Evolutionary conservation across 1,140 invertebrate genomes (phyloP).

Genomic region (Atta texana): DNA sequence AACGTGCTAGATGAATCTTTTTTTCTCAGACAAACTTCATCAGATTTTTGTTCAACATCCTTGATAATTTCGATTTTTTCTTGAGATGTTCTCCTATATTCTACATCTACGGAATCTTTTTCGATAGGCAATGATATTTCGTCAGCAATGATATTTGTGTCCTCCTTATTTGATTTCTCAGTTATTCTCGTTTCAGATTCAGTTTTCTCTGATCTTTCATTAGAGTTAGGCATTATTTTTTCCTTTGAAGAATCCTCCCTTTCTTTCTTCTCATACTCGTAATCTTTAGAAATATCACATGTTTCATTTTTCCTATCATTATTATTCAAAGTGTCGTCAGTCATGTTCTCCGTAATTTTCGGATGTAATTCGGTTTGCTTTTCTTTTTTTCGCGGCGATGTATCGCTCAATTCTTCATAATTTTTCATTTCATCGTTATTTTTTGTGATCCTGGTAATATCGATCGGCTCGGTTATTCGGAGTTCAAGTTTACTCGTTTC

Average conservation of each 20-base stretch:
- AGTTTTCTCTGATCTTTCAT: background rate
- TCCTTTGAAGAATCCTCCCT: background rate
- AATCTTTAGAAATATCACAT: background rate
- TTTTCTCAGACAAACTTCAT: conserved; percentile 58
- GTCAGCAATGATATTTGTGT: background rate
- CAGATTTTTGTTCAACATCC: conserved; percentile 59
- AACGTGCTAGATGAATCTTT: conserved; percentile 64
- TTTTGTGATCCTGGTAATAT: conserved; percentile 74
- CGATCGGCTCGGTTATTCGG: conserved; percentile 73
- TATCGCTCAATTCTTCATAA: conserved; percentile 22
- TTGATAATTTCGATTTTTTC: conserved; percentile 73
- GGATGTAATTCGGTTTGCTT: conserved; percentile 1
- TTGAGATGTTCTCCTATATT: conserved; percentile 65
- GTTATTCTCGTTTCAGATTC: background rate
- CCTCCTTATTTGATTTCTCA: background rate
- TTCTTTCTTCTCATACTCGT: background rate
- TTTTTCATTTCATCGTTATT: conserved; percentile 77
- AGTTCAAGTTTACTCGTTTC: conserved; percentile 68
- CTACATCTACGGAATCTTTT: conserved; percentile 52
- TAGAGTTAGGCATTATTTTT: background rate
- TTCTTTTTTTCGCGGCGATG: background rate
- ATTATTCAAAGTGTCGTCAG: background rate
- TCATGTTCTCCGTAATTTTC: background rate
- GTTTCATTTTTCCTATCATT: background rate
- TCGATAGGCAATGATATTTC: background rate